phyloP scores from a whole-genome alignment of 2,888 invertebrate genomes.

The Andrena haemorrhoa region DNA sequence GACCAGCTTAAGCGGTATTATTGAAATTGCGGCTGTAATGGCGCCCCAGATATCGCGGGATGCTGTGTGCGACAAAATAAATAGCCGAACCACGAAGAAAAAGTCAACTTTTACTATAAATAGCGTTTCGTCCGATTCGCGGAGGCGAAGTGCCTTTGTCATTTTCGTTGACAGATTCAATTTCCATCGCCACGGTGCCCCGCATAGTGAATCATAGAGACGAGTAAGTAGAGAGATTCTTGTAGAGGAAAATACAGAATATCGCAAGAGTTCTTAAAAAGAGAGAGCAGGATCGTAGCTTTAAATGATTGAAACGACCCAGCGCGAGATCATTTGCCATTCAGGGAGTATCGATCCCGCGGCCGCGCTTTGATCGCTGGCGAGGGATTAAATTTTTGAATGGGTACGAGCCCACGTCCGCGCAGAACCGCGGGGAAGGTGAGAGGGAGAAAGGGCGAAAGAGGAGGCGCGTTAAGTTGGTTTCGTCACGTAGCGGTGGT shows the following conservation, averaged over 20 bases:
- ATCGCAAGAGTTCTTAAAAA: background rate
- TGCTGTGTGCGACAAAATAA: background rate
- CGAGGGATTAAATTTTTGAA: conserved; percentile 22
- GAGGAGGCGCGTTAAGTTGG: background rate
- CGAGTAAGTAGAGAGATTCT: no score
- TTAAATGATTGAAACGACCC: conserved; percentile 28
- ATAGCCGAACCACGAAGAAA: background rate
- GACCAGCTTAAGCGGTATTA: conserved; percentile 59
- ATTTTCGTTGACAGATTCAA: no score
- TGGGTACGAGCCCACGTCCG: background rate
- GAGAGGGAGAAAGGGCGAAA: no score
- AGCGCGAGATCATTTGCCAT: conserved; percentile 1
- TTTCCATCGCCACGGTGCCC: no score
- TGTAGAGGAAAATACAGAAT: no score
- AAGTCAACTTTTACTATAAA: background rate
- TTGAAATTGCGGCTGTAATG: conserved; percentile 60
- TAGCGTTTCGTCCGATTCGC: no score
- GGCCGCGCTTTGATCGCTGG: conserved; percentile 20
- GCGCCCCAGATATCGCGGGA: conserved; percentile 40
- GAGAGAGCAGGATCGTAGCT: background rate
- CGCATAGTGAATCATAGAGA: no score
- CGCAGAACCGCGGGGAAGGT: background rate
- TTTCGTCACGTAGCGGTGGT: conserved; percentile 39
- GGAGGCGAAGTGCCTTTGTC: background rate
- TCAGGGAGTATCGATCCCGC: conserved; percentile 13